Conservation (phyloP, 2,888 invertebrate genomes). For the Pimpla rufipes region DNA sequence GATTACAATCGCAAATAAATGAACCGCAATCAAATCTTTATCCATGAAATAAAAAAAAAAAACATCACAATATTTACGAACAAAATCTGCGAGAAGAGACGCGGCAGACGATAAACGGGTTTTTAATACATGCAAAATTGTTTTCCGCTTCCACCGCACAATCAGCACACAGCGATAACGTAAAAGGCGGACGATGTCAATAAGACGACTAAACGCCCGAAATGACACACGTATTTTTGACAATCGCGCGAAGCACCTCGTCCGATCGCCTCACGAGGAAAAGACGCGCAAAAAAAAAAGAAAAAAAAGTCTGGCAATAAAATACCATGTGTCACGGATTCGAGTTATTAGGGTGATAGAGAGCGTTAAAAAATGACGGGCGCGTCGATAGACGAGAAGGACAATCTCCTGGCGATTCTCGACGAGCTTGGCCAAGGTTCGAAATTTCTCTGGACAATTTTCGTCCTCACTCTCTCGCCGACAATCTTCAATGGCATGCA, state of each 20-base stretch:
- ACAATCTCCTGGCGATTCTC: slow-evolving; percentile 73
- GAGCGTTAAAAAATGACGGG: slow-evolving; percentile 22
- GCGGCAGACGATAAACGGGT: no score
- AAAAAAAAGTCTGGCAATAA: not conserved
- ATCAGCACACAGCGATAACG: no score
- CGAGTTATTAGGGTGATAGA: no score
- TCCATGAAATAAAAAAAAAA: no score
- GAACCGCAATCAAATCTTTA: not conserved
- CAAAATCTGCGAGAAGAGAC: no score
- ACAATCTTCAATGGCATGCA: slow-evolving; percentile 87
- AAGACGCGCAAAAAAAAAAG: not conserved
- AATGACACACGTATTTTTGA: not conserved
- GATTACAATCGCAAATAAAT: not conserved
- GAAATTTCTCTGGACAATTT: slow-evolving; percentile 83
- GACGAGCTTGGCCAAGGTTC: slow-evolving; percentile 79
- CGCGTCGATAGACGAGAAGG: slow-evolving; percentile 53
- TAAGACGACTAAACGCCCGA: not conserved
- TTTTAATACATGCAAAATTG: no score
- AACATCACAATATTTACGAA: no score
- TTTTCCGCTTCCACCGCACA: no score
- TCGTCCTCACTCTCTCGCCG: slow-evolving; percentile 86
- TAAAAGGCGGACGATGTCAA: not conserved
- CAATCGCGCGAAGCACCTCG: not conserved
- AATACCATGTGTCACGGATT: not conserved
- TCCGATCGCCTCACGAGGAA: not conserved